A percentile compares a stretch with the other conserved stretches of the same genome.
phyloP scores from a whole-genome alignment of 2,888 invertebrate genomes.

The Hermaeophaga mercurialis region DNA sequence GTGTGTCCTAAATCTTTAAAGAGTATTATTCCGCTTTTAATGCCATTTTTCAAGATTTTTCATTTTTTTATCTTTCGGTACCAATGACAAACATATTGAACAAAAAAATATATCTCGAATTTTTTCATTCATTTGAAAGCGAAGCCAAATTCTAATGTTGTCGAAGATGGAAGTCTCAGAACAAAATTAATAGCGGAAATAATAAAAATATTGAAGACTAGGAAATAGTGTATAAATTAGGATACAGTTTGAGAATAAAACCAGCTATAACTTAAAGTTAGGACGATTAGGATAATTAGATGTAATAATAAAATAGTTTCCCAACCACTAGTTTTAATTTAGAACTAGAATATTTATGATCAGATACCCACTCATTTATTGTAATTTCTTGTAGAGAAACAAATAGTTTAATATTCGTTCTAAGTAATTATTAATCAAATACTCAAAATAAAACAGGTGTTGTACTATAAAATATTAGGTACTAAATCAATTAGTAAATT shows the following conservation, averaged over 20 bases:
- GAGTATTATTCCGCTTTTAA: not conserved
- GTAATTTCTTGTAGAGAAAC: constrained; percentile 8
- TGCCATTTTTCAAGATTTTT: not conserved
- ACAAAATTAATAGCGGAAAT: not conserved
- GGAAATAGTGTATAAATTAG: constrained; percentile 5
- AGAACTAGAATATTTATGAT: constrained; percentile 6
- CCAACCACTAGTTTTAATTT: constrained; percentile 5
- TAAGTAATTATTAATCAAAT: constrained; percentile 20
- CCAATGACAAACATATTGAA: too few species aligned
- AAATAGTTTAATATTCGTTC: constrained; percentile 19
- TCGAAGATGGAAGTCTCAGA: too few species aligned
- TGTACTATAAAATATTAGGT: not conserved
- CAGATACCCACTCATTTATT: not conserved
- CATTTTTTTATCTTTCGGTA: not conserved
- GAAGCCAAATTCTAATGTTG: too few species aligned
- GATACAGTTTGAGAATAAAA: constrained; percentile 3
- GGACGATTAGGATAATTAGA: constrained; percentile 15
- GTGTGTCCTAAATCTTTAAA: not conserved
- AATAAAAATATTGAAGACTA: not conserved
- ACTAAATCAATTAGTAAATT: not conserved
- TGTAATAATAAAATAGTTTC: constrained; percentile 1
- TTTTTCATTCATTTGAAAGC: too few species aligned
- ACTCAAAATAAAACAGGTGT: constrained; percentile 12
- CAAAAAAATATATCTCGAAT: too few species aligned
- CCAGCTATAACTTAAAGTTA: not conserved